Percentiles rank a stretch among this genome's conserved stretches.
phyloP scores from a whole-genome alignment of 2,113 vertebrate species.

The Chaenogobius annularis region DNA sequence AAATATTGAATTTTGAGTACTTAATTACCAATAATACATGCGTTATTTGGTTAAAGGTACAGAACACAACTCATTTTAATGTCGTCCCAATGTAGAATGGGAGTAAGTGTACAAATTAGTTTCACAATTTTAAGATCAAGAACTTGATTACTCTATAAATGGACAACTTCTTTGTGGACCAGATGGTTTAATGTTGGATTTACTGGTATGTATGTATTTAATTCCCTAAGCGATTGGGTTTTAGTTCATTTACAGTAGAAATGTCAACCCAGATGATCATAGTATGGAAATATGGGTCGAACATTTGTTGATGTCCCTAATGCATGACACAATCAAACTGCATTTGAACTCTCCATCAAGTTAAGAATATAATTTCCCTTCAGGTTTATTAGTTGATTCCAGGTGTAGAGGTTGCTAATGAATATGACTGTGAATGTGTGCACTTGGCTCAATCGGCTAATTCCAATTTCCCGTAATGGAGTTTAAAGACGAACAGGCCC shows the following conservation, averaged over 20 bases:
- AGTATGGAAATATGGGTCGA: neutral
- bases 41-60: too few species aligned
- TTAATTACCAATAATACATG: too few species aligned
- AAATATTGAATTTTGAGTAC: too few species aligned
- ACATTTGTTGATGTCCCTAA: neutral
- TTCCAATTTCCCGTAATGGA: slow-evolving; percentile 60
- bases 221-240: neutral
- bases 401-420: slow-evolving; percentile 48
- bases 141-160: too few species aligned
- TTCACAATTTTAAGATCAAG: too few species aligned
- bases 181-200: too few species aligned
- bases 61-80: too few species aligned
- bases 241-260: neutral
- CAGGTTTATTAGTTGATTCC: slow-evolving; percentile 44
- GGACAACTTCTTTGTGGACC: too few species aligned
- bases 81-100: too few species aligned
- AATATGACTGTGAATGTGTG: slow-evolving; percentile 47
- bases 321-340: neutral
- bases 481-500: slow-evolving; percentile 48
- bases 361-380: slow-evolving; percentile 21
- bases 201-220: too few species aligned
- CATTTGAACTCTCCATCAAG: slow-evolving; percentile 4
- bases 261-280: neutral
- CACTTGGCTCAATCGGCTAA: slow-evolving; percentile 53
- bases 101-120: too few species aligned